phyloP scores from a whole-genome alignment of 2,888 invertebrate species.

The Polydrusus tereticollis region DNA sequence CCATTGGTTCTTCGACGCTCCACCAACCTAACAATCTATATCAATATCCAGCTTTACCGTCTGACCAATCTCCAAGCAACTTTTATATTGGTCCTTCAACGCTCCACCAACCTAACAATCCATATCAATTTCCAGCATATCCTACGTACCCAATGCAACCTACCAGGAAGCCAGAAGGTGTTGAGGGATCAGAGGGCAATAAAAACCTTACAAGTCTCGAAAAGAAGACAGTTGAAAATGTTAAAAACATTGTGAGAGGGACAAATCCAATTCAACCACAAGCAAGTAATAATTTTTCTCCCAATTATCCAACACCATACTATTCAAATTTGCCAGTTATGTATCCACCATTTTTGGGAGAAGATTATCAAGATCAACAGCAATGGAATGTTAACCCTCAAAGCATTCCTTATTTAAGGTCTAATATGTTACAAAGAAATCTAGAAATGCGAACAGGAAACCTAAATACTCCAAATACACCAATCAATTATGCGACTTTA shows the following conservation, averaged over 20 bases:
- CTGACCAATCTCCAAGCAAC: neutral
- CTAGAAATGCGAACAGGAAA: neutral
- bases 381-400: neutral
- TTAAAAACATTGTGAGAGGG: constrained; percentile 59
- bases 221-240: constrained; percentile 59
- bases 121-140: neutral
- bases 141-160: neutral
- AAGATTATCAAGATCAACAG: neutral
- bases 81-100: neutral
- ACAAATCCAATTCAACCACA: neutral
- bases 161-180: neutral
- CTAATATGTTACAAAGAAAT: neutral
- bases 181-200: neutral
- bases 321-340: neutral
- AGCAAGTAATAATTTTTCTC: neutral
- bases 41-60: neutral
- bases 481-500: neutral
- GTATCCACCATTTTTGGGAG: neutral
- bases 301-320: neutral
- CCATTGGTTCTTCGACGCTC: neutral
- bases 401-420: neutral
- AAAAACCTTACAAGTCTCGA: constrained; percentile 51
- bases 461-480: neutral
- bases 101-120: neutral
- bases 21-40: neutral